Evolutionary conservation across 2,113 vertebrate species (phyloP).

Genomic region (Laterallus jamaicensis): DNA sequence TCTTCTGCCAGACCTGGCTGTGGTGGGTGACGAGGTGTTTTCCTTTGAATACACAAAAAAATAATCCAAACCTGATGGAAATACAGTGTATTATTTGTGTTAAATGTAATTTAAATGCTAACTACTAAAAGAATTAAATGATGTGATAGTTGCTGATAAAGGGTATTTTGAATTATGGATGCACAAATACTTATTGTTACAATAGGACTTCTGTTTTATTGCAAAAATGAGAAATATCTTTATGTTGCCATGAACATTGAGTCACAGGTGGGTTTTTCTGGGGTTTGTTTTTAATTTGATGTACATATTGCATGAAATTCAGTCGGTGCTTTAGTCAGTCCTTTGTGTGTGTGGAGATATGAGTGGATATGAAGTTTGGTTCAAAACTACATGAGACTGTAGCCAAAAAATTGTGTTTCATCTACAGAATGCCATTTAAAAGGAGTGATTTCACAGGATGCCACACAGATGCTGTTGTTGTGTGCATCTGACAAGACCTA

Average conservation of each 20-base stretch:
- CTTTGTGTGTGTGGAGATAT: neutral
- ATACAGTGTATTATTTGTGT: accelerated
- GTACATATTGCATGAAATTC: neutral
- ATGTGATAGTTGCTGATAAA: neutral
- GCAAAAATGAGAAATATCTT: neutral
- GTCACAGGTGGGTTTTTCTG: neutral
- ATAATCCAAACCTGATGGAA: neutral
- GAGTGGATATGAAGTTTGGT: neutral
- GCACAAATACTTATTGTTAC: neutral
- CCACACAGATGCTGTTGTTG: slow-evolving; percentile 49
- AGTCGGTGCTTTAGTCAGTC: neutral
- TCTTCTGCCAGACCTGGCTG: neutral
- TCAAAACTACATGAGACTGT: neutral
- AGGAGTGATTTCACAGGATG: slow-evolving; percentile 45
- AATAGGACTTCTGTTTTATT: neutral
- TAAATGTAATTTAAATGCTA: neutral
- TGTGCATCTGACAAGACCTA: slow-evolving; percentile 32
- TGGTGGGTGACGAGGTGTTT: neutral
- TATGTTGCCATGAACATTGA: neutral
- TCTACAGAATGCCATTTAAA: slow-evolving; percentile 45
- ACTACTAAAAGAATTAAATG: neutral
- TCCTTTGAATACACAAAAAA: neutral
- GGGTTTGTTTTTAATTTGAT: neutral
- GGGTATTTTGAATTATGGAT: neutral
- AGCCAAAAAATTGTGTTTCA: slow-evolving; percentile 49